Conservation (phyloP, 2,113 vertebrate species). For the Lophius piscatorius region DNA sequence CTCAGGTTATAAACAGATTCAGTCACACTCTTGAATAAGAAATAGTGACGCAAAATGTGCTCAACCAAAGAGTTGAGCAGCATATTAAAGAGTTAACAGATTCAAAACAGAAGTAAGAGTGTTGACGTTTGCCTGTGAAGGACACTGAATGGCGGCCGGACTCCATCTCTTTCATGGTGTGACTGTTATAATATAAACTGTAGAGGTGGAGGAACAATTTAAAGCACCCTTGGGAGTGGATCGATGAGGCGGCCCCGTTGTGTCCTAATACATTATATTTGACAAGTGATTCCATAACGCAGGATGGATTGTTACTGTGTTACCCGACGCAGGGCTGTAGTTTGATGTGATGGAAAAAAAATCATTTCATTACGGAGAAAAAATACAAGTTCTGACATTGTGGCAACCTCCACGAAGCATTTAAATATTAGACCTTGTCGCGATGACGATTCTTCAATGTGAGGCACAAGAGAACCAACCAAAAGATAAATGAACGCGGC, state of each 20-base stretch:
- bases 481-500: conserved; percentile 6
- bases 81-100: no score
- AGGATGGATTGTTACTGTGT: conserved; percentile 44
- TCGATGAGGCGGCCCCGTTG: conserved; percentile 51
- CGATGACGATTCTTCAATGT: conserved; percentile 2
- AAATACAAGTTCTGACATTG: conserved; percentile 31
- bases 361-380: conserved; percentile 1
- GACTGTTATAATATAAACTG: neutral
- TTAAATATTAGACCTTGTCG: conserved; percentile 4
- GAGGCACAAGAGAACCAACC: neutral
- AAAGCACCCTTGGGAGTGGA: conserved; percentile 46
- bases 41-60: no score
- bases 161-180: neutral
- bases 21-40: no score
- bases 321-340: conserved; percentile 8
- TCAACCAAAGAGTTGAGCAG: no score
- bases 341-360: conserved; percentile 19
- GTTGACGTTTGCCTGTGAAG: no score
- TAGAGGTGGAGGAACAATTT: conserved; percentile 30
- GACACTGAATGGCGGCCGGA: neutral
- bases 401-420: neutral
- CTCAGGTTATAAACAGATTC: no score
- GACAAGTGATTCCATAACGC: conserved; percentile 50
- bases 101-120: no score
- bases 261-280: conserved; percentile 55